These are phyloP conservation scores for Parnassius smintheus DNA, from an alignment of 2,888 invertebrate species.

Conservation along the genomic window DNA sequence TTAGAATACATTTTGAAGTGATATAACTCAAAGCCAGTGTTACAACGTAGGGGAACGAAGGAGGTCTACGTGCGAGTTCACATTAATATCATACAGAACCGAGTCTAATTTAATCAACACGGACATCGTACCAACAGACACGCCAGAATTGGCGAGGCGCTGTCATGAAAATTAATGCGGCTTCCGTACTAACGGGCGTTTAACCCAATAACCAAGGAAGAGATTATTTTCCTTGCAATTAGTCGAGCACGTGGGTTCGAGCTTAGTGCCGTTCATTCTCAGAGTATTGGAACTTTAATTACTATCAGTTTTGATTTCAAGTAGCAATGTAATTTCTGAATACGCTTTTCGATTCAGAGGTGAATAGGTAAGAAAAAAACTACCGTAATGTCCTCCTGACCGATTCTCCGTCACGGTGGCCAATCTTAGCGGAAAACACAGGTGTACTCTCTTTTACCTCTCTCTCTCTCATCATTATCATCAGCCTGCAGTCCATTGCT, in stretches of 20 bases:
- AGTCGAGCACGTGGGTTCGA: slow-evolving; percentile 8
- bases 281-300: too few species aligned
- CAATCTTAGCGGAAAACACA: too few species aligned
- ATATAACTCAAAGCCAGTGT: not conserved
- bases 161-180: slow-evolving; percentile 22
- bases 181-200: slow-evolving; percentile 18
- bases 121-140: slow-evolving; percentile 18
- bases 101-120: slow-evolving; percentile 25
- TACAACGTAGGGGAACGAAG: slow-evolving; percentile 8
- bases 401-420: too few species aligned
- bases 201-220: slow-evolving; percentile 22
- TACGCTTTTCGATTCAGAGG: too few species aligned
- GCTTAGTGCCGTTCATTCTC: slow-evolving; percentile 3
- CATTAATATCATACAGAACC: slow-evolving; percentile 12
- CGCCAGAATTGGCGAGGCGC: slow-evolving; percentile 5
- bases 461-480: too few species aligned
- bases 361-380: too few species aligned
- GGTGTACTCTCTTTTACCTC: too few species aligned
- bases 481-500: too few species aligned
- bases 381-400: too few species aligned
- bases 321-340: too few species aligned
- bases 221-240: slow-evolving; percentile 24
- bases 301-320: too few species aligned
- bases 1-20: not conserved
- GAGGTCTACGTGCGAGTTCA: slow-evolving; percentile 14